Evolutionary conservation across 2,888 invertebrate genomes (phyloP), one percentile per base, ranked within the genome.

Genomic region (Antheraea assamensis): DNA sequence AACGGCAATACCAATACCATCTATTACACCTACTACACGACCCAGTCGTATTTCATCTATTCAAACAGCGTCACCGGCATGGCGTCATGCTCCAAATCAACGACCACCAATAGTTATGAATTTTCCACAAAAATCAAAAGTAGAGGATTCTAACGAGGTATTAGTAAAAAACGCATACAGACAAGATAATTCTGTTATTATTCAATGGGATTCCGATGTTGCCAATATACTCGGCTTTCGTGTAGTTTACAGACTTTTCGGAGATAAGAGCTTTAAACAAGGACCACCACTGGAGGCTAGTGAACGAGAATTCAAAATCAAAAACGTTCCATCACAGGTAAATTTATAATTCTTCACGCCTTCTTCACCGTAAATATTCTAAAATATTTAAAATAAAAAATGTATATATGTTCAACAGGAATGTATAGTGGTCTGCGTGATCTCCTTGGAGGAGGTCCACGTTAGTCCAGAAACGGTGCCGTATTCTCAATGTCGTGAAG

Each of bases 341-440:
- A 72, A 71, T 21, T 15, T 49, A 71, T 72, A 70, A 47, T 61
- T 61, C 27, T 61, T 27, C 4, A 17, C 24, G 0, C 17, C 27
- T 68, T 35, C 35, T 8, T 72, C 49, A 61, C n/a, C 61, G 27
- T 58, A 66, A n/a, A 66, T 72, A 58, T 24, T 21, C 21, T 4
- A 71, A 30, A 66, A 4, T 70, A 70, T 31, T 52, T n/a, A 27
- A 17, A 24, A 15, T 30, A 35, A 61, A 24, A 21, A 76, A 76
- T 71, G 76, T 73, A 75, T 72, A 75, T 72, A 76, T 73, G 75
- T 82, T 90, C 31, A 68, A 61, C 93, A 98, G 97, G 98, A 98
- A 95, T 98, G 98, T 89, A 97, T 98, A 79, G 97, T 98, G 77
- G 98, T 98, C 77, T 98, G 98, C 92, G 98, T 98, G 75, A 97